Base-by-base conservation (phyloP, 1,140 invertebrate species). In the Euglossa dilemma region DNA sequence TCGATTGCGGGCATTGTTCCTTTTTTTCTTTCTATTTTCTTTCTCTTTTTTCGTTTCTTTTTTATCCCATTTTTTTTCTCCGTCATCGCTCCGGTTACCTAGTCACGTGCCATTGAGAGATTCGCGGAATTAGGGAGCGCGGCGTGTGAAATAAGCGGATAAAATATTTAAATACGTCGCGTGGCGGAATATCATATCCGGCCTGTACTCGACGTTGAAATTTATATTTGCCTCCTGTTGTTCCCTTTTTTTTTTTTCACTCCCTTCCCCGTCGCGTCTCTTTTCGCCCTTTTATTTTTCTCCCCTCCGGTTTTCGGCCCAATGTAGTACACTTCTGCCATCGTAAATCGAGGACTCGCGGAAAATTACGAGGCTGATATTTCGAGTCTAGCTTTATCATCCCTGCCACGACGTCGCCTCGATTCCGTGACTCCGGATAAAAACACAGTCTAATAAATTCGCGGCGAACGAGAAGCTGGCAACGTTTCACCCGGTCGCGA, bases 1-100 rank as follows among this genome's bases (percentile, higher is more conserved):
- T 59, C 57, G 74, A 77, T 82, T 77, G 56, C 70, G 61, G 56
- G 79, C 73, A 85, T 82, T 82, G 45, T 71, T 28, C 59, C 50
- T 81, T 75, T 74, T 75, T 61, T 36, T 64, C 28, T 45, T 67
- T 18, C 70, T 52, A 23, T 7, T 23, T 63, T 66, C 14, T 50
- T 50, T 50, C 14, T 50, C n/a, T 50, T 50, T 50, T 50, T 50
- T 11, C 6, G n/a, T n/a, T n/a, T n/a, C n/a, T n/a, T n/a, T n/a
- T n/a, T n/a, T n/a, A n/a, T n/a, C 47, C 47, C 0, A n/a, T n/a
- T n/a, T 4, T 36, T 36, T 36, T 36, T 36, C 4, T 4, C 36
- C 4, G 11, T 16, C 1, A 78, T 70, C 80, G 28, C 4, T 14
- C 47, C 0, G 45, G 54, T 47, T 63, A 77, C 61, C 64, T 61